Evolutionary conservation across 2,888 invertebrate genomes (phyloP), one percentile per base, ranked within the genome.

Genomic region (Emmelina monodactyla): DNA sequence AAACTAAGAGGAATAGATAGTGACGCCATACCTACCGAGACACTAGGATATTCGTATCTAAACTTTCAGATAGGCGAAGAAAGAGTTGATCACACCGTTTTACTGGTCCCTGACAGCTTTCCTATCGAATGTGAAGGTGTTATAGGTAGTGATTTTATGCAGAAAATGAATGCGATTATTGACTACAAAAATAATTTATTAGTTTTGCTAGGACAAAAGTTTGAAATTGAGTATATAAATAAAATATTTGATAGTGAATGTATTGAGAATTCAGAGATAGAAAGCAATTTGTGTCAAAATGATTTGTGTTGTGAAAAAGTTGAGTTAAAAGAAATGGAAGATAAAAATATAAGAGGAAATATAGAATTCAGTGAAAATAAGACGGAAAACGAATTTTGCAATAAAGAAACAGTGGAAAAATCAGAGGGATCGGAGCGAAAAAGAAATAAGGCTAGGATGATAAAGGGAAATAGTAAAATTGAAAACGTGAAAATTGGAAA

Each of bases 61-160:
- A 37, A 37, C 34, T 41, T 44, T 22, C 1, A 29, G 1, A 34
- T 43, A 40, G 41, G 38, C 31, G 32, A 31, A 6, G 36, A 34
- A 32, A 19, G 16, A 32, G 35, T 39, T 15, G 10, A n/a, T 38
- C 37, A 41, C n/a, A 42, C 37, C 30, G 10, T 42, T 31, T 32
- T 30, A 11, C 35, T 46, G 30, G 36, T 45, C 31, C 38, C 37
- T 3, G 40, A 41, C 12, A 33, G 36, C 35, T 46, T 44, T 42
- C 38, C 44, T 40, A 44, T 42, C 14, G 13, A 41, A 34, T 38
- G 31, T 19, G 30, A 38, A 28, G 40, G 44, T 16, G 36, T 45
- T 3, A 38, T 47, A 39, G 45, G 45, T 31, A 37, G 38, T 14
- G 42, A 46, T 37, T 43, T 48, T 28, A 16, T 47, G 22, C 36